Conservation (phyloP, 2,888 invertebrate species). For the Euplagia quadripunctaria region DNA sequence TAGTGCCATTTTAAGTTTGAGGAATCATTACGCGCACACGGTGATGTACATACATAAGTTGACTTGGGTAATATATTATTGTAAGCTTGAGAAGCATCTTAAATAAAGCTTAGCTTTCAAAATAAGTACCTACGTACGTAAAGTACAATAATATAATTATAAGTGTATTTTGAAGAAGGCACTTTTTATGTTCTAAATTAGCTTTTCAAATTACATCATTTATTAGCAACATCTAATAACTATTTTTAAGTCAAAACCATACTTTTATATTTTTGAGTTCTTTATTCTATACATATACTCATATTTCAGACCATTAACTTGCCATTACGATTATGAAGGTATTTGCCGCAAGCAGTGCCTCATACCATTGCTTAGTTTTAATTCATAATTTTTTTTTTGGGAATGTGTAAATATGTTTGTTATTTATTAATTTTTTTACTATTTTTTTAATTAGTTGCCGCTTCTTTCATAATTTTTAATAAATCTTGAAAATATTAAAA, state of each 20-base stretch:
- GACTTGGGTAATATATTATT: constrained; percentile 31
- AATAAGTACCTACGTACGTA: constrained; percentile 29
- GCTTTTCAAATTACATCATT: constrained; percentile 16
- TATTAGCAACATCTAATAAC: constrained; percentile 3
- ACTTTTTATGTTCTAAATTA: constrained; percentile 23
- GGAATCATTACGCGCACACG: constrained; percentile 57
- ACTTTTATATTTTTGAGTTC: constrained; percentile 13
- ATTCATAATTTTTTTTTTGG: constrained; percentile 41
- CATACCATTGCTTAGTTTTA: constrained; percentile 51
- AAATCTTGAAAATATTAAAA: not conserved
- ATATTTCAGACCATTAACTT: constrained; percentile 39
- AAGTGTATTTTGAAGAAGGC: constrained; percentile 20
- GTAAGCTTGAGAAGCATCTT: constrained; percentile 42
- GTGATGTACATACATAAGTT: constrained; percentile 45
- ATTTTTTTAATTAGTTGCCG: constrained; percentile 20
- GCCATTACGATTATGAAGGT: constrained; percentile 48
- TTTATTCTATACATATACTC: constrained; percentile 20
- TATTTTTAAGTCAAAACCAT: not conserved
- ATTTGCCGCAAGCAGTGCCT: constrained; percentile 44
- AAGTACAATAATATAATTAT: constrained; percentile 19
- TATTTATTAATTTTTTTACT: constrained; percentile 52
- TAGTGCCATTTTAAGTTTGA: constrained; percentile 54
- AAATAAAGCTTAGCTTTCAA: constrained; percentile 41
- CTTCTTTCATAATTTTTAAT: constrained; percentile 19
- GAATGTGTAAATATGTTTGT: constrained; percentile 51